Evolutionary conservation across 2,113 vertebrate species (phyloP).

Genomic region (Puntigrus tetrazona): DNA sequence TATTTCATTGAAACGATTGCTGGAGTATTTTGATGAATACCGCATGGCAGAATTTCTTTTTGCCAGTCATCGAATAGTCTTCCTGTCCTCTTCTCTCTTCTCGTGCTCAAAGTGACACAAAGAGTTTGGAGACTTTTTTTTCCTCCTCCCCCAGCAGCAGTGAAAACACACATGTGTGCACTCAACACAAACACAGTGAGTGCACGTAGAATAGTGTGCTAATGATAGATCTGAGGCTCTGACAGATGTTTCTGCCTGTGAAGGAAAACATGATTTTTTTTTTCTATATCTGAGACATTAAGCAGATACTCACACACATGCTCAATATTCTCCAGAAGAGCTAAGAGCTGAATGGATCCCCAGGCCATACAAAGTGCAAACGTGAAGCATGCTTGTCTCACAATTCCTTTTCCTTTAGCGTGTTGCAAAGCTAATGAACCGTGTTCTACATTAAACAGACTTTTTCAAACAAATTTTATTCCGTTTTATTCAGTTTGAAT

Average conservation of each 20-base stretch:
- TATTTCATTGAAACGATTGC: conserved; percentile 11
- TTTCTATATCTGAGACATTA: conserved; percentile 51
- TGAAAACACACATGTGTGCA: conserved; percentile 47
- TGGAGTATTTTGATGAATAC: conserved; percentile 39
- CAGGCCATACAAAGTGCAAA: not conserved
- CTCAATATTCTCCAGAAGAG: conserved; percentile 27
- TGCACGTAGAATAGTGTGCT: conserved; percentile 43
- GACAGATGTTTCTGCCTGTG: conserved; percentile 60
- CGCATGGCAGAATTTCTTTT: conserved; percentile 27
- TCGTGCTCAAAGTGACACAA: conserved; percentile 30
- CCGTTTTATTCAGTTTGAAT: too few species aligned
- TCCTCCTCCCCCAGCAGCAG: conserved; percentile 44
- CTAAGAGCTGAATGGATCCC: not conserved
- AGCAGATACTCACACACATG: conserved; percentile 48
- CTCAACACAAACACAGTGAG: conserved; percentile 52
- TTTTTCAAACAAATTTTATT: too few species aligned
- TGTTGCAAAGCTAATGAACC: not conserved
- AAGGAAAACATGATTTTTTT: conserved; percentile 54
- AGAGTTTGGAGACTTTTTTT: conserved; percentile 40
- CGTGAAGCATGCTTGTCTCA: not conserved
- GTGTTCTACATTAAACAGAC: not conserved
- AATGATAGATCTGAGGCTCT: conserved; percentile 54
- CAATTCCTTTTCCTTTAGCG: not conserved
- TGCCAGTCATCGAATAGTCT: conserved; percentile 26
- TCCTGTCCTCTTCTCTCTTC: conserved; percentile 17